phyloP scores from a whole-genome alignment of 2,888 invertebrate genomes.

The Cacoxenus indagator region DNA sequence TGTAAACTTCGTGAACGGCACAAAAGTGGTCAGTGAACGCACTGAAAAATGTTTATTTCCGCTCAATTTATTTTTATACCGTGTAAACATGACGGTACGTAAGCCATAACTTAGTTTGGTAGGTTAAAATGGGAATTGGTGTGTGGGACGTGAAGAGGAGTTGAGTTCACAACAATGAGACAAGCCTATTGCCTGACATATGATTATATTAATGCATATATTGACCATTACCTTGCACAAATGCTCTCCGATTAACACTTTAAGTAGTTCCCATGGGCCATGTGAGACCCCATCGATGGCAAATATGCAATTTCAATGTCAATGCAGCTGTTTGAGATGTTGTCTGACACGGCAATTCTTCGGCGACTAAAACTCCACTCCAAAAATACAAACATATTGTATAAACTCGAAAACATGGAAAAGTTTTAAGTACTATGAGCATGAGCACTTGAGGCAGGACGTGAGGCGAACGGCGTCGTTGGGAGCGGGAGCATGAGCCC shows the following conservation, averaged over 20 bases:
- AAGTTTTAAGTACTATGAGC: slow-evolving; percentile 28
- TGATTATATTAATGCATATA: too few species aligned
- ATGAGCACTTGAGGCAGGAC: not conserved
- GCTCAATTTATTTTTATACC: slow-evolving; percentile 1
- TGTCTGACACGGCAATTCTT: slow-evolving; percentile 37
- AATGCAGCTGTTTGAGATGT: slow-evolving; percentile 53
- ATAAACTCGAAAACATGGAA: slow-evolving; percentile 28
- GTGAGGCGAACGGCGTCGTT: not conserved
- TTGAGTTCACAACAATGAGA: too few species aligned
- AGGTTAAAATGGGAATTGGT: not conserved
- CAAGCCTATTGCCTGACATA: too few species aligned
- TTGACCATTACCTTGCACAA: too few species aligned
- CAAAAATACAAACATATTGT: slow-evolving; percentile 22
- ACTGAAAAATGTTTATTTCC: not conserved
- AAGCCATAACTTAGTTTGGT: not conserved
- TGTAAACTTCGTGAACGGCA: too few species aligned
- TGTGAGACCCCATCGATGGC: too few species aligned
- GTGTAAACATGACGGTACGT: slow-evolving; percentile 9
- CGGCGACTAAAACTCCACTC: not conserved
- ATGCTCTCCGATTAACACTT: too few species aligned
- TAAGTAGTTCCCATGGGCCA: too few species aligned
- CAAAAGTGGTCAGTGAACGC: not conserved
- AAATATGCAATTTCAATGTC: slow-evolving; percentile 62
- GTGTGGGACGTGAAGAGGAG: too few species aligned
- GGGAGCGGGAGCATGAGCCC: not conserved